Evolutionary conservation across 2,797 vertebrate species (phyloP).

Genomic region (Tragelaphus eurycerus): DNA sequence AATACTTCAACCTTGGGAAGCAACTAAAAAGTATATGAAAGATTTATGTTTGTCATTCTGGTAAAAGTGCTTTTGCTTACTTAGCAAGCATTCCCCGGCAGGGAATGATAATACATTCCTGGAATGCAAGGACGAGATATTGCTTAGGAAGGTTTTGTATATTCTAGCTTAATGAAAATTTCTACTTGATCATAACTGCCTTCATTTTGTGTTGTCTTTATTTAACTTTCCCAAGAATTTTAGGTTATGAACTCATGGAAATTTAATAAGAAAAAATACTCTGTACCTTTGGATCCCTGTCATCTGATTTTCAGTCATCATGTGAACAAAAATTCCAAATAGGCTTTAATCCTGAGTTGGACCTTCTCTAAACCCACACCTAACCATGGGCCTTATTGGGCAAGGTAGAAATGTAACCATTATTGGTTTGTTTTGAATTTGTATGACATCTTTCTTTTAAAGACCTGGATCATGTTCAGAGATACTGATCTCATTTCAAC

Average conservation of each 20-base stretch:
- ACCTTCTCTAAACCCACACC: not conserved
- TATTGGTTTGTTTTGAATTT: not conserved
- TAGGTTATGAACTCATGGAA: not conserved
- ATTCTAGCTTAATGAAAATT: not conserved
- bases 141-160: not conserved
- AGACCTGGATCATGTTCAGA: not conserved
- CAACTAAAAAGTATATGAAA: not conserved
- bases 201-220: not conserved
- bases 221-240: conserved; percentile 5
- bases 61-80: not conserved
- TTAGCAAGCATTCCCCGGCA: not conserved
- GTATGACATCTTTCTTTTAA: not conserved
- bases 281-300: not conserved
- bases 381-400: not conserved
- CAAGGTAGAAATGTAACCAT: not conserved
- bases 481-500: not conserved
- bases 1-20: conserved; percentile 12
- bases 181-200: not conserved
- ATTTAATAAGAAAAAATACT: conserved; percentile 38
- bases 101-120: not conserved
- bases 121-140: accelerated
- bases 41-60: not conserved
- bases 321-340: not conserved
- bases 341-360: not conserved
- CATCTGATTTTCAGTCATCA: not conserved